A percentile compares a stretch with the other conserved stretches of the same genome.
These are phyloP conservation scores for Pseudomyrmex flavicornis DNA, from an alignment of 1,140 invertebrate genomes.

Conservation along the genomic window DNA sequence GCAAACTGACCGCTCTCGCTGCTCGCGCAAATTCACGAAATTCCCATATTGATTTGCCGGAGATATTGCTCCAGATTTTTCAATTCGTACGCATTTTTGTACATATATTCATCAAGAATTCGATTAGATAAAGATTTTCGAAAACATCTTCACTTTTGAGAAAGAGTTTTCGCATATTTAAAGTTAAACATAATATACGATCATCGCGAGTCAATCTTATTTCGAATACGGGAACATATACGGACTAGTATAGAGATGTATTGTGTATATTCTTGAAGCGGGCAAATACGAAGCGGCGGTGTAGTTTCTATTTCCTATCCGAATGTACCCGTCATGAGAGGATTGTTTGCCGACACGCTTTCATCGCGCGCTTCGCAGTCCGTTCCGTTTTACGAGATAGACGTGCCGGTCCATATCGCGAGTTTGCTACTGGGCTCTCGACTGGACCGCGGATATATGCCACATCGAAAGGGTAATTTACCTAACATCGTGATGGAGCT, in stretches of 20 bases:
- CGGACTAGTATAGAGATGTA: too few species aligned
- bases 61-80: neutral
- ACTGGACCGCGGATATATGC: too few species aligned
- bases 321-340: neutral
- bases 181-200: too few species aligned
- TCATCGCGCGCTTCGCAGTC: conserved; percentile 1
- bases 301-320: neutral
- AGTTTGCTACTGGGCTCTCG: neutral
- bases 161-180: too few species aligned
- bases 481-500: conserved; percentile 95
- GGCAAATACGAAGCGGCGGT: conserved; percentile 6
- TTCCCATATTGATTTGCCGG: conserved; percentile 1
- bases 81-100: too few species aligned
- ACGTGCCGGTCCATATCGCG: conserved; percentile 3
- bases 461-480: conserved; percentile 79
- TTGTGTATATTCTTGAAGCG: neutral
- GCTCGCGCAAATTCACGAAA: neutral
- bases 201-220: too few species aligned
- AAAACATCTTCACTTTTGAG: too few species aligned
- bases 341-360: conserved; percentile 27
- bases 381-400: conserved; percentile 14
- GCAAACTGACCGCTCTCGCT: too few species aligned
- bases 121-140: too few species aligned
- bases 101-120: too few species aligned
- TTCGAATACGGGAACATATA: too few species aligned